phyloP scores from a whole-genome alignment of 2,113 vertebrate genomes.

The Lagopus leucura region DNA sequence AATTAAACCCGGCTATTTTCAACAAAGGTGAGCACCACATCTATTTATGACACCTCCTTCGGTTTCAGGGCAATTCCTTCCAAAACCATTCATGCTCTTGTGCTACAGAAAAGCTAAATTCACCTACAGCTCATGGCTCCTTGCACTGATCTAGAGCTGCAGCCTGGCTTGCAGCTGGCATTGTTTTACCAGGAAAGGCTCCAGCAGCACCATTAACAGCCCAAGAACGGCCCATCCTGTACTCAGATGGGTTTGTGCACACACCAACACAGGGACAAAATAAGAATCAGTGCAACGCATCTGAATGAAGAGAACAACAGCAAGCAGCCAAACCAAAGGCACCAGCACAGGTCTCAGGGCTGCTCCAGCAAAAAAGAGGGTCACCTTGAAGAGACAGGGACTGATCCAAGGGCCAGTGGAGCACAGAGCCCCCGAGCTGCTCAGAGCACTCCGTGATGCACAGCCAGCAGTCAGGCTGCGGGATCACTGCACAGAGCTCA shows the following conservation, averaged over 20 bases:
- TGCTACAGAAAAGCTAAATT: background rate
- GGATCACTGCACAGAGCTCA: background rate
- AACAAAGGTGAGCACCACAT: background rate
- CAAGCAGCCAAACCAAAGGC: background rate
- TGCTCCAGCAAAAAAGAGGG: background rate
- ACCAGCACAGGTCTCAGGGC: background rate
- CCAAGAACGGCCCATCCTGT: background rate
- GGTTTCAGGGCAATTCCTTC: background rate
- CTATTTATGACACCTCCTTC: background rate
- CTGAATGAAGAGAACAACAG: fast-evolving
- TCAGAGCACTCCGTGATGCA: background rate
- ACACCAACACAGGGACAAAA: background rate
- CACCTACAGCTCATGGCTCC: background rate
- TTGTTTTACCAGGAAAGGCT: background rate
- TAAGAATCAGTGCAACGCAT: fast-evolving
- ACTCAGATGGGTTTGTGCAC: too few species aligned
- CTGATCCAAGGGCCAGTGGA: background rate
- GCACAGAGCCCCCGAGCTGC: background rate
- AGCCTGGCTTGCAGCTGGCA: background rate
- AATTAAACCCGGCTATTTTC: background rate
- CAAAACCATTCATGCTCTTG: background rate
- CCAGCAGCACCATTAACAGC: fast-evolving
- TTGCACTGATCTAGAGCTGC: background rate
- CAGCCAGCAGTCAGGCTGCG: background rate
- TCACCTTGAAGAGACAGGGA: slow-evolving; percentile 34